These are phyloP conservation scores for Hyposmocoma kahamanoa DNA, from an alignment of 1,140 invertebrate species.

Conservation along the genomic window DNA sequence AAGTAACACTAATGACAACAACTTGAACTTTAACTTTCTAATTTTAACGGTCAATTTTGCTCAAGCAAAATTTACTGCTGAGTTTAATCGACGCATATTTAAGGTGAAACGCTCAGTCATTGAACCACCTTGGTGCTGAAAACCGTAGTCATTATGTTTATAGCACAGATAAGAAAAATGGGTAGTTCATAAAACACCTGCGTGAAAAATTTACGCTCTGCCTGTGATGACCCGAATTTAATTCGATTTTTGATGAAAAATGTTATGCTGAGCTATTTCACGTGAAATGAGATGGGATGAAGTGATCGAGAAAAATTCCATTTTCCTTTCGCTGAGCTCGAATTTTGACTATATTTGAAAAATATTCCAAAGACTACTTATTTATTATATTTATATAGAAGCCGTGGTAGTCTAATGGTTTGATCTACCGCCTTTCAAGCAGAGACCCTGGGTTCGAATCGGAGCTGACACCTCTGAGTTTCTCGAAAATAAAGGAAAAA, in stretches of 20 bases:
- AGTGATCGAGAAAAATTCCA: too few species aligned
- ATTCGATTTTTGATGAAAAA: background rate
- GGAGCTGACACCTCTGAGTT: too few species aligned
- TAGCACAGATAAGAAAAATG: conserved; percentile 2
- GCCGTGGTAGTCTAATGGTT: too few species aligned
- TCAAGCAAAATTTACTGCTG: conserved; percentile 13
- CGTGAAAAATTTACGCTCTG: background rate
- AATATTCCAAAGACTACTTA: too few species aligned
- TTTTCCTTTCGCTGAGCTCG: too few species aligned
- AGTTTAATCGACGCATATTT: conserved; percentile 14
- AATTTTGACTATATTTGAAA: too few species aligned
- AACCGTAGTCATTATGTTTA: conserved; percentile 3
- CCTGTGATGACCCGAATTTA: background rate
- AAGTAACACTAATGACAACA: background rate
- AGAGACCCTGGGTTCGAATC: too few species aligned
- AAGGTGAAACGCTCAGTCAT: conserved; percentile 10
- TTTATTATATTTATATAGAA: too few species aligned
- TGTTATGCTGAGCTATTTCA: background rate
- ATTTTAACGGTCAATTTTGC: conserved; percentile 14
- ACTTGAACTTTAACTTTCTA: conserved; percentile 16
- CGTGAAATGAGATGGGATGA: too few species aligned
- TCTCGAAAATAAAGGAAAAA: too few species aligned
- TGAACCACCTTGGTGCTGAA: background rate
- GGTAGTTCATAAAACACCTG: background rate
- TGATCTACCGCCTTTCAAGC: too few species aligned